Evolutionary conservation across 2,113 vertebrate species (phyloP).

Genomic region (Seriola dumerili): DNA sequence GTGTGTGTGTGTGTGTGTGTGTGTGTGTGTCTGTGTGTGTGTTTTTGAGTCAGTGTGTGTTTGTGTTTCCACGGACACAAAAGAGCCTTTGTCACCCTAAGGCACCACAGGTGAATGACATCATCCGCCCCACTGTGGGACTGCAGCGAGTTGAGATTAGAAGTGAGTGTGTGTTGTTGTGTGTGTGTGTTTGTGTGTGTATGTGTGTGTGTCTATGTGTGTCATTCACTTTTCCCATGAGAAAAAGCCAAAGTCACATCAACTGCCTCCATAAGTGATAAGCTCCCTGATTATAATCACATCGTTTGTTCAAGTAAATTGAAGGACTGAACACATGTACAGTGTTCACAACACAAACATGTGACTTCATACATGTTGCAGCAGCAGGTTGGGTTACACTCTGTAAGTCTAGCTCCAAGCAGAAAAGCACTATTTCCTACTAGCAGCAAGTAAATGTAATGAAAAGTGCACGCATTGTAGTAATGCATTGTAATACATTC

Average conservation of each 20-base stretch:
- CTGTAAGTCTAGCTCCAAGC: slow-evolving; percentile 1
- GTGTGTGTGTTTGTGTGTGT: slow-evolving; percentile 17
- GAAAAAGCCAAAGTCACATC: slow-evolving; percentile 39
- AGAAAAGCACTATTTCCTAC: background rate
- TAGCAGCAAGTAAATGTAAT: too few relatives aligned
- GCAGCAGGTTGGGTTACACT: slow-evolving; percentile 19
- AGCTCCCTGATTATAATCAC: background rate
- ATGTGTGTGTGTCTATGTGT: slow-evolving; percentile 33
- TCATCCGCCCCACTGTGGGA: slow-evolving; percentile 65
- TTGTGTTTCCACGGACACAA: slow-evolving; percentile 73
- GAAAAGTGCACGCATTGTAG: too few relatives aligned
- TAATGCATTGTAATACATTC: too few relatives aligned
- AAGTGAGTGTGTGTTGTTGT: slow-evolving; percentile 21
- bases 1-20: slow-evolving; percentile 2
- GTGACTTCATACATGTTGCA: slow-evolving; percentile 23
- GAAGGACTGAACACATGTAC: background rate
- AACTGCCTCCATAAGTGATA: slow-evolving; percentile 7
- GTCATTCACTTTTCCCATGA: slow-evolving; percentile 60
- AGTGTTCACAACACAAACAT: slow-evolving; percentile 26
- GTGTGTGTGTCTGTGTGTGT: slow-evolving; percentile 8
- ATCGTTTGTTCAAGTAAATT: slow-evolving; percentile 21
- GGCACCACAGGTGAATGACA: slow-evolving; percentile 78
- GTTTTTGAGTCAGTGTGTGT: too few relatives aligned
- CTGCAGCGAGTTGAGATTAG: slow-evolving; percentile 59
- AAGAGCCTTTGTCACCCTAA: slow-evolving; percentile 73